Conservation (phyloP, 30 jellyfish, hydroid and myxozoan species). For the Pseudorhiza aurosa region DNA sequence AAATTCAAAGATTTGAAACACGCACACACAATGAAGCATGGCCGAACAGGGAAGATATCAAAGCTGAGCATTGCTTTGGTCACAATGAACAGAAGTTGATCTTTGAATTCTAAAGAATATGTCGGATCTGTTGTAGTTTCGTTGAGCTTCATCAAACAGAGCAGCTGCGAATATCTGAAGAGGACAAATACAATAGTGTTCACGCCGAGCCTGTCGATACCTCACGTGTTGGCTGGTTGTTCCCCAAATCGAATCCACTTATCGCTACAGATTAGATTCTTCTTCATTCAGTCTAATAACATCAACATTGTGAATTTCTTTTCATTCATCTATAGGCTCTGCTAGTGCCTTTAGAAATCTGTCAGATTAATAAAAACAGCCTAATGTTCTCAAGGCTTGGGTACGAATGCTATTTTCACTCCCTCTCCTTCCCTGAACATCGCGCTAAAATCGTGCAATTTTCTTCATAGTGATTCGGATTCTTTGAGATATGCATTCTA, state of each 20-base stretch:
- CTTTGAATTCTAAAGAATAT: background rate
- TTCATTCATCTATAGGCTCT: background rate
- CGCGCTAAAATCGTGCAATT: too few relatives aligned
- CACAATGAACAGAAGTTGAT: background rate
- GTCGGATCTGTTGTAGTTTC: background rate
- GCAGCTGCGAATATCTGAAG: constrained; percentile 6
- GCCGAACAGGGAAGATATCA: too few relatives aligned
- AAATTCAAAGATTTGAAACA: too few relatives aligned
- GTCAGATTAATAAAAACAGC: too few relatives aligned
- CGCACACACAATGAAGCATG: too few relatives aligned
- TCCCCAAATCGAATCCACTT: constrained; percentile 31
- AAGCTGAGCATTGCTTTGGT: too few relatives aligned
- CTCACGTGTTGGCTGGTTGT: constrained; percentile 36
- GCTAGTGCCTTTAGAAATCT: background rate
- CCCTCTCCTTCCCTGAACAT: too few relatives aligned
- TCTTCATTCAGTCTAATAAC: background rate
- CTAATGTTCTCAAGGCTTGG: too few relatives aligned
- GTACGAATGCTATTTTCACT: too few relatives aligned
- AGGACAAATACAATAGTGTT: background rate
- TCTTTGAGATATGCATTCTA: too few relatives aligned
- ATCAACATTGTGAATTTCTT: constrained; percentile 5
- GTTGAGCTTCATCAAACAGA: background rate
- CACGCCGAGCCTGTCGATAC: constrained; percentile 51
- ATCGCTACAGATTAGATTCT: constrained; percentile 36
- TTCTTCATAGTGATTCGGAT: too few relatives aligned